These are phyloP conservation scores for Drosophila mauritiana DNA, from an alignment of 1,140 invertebrate genomes.

Conservation along the genomic window DNA sequence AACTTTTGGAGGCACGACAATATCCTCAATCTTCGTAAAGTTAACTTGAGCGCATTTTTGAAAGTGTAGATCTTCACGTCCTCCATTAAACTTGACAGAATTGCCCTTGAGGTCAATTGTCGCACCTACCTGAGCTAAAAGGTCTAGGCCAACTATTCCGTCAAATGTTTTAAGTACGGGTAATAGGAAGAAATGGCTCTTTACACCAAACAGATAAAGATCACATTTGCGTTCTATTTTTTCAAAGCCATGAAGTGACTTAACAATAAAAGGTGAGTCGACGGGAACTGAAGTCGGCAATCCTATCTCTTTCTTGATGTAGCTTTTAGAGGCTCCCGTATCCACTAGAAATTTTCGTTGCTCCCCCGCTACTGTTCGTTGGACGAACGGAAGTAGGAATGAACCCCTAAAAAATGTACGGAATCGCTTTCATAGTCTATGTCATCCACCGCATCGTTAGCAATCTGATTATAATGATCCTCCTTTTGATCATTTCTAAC, in stretches of 20 bases:
- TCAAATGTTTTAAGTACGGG: constrained; percentile 1
- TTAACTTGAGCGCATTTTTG: constrained; percentile 2
- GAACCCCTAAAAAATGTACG: constrained; percentile 8
- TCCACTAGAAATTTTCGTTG: too few relatives aligned
- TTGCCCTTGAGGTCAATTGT: background rate
- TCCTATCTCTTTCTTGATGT: too few relatives aligned
- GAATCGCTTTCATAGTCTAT: background rate
- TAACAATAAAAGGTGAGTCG: too few relatives aligned
- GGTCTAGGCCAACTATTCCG: background rate
- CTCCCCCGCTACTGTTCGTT: background rate
- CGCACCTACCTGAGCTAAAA: constrained; percentile 3
- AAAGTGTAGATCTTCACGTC: background rate
- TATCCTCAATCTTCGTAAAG: constrained; percentile 7
- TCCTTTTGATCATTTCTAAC: constrained; percentile 2
- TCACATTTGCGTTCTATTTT: constrained; percentile 1
- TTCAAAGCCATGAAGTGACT: constrained; percentile 10
- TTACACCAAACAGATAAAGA: background rate
- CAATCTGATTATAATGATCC: constrained; percentile 13
- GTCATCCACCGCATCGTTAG: background rate
- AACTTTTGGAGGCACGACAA: background rate
- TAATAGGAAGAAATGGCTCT: constrained; percentile 8
- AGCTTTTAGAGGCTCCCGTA: too few relatives aligned
- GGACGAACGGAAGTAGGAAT: constrained; percentile 9
- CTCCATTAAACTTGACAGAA: constrained; percentile 6
- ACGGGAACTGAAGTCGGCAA: too few relatives aligned